phyloP scores from a whole-genome alignment of 2,113 vertebrate genomes.

The Terrapene triunguis region DNA sequence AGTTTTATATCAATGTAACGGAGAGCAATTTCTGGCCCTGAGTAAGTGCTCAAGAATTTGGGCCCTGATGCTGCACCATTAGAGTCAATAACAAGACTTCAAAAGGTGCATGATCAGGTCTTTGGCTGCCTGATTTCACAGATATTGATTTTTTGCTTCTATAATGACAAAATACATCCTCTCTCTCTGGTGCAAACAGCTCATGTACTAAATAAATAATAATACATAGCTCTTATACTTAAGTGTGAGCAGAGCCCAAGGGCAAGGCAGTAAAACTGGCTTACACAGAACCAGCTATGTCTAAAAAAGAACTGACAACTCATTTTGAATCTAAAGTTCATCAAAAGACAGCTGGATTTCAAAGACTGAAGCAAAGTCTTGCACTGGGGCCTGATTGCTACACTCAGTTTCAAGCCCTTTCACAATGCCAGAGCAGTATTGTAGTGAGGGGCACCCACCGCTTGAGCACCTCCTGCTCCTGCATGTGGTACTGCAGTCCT shows the following conservation, averaged over 20 bases:
- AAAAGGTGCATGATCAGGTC: not conserved
- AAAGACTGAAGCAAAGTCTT: slow-evolving; percentile 16
- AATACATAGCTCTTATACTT: not conserved
- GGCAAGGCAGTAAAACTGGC: slow-evolving; percentile 16
- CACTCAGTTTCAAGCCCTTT: not conserved
- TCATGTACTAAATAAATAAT: not conserved
- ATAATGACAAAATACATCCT: not conserved
- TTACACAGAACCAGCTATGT: slow-evolving; percentile 1
- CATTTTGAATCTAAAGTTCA: not conserved
- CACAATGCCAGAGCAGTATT: not conserved
- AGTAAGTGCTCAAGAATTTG: not conserved
- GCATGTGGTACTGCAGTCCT: not conserved
- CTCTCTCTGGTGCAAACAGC: not conserved
- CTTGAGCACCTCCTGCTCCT: not conserved
- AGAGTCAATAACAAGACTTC: not conserved
- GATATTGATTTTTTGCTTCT: not conserved
- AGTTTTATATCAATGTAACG: not conserved
- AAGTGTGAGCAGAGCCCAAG: slow-evolving; percentile 23
- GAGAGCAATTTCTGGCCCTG: not conserved
- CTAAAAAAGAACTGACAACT: not conserved
- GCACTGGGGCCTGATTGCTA: not conserved
- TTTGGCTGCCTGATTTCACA: not conserved
- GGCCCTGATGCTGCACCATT: not conserved
- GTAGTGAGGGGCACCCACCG: not conserved
- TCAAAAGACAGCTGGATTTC: slow-evolving; percentile 20